Conservation (phyloP, 2,797 vertebrate species). For the Enteromius mattozi region DNA sequence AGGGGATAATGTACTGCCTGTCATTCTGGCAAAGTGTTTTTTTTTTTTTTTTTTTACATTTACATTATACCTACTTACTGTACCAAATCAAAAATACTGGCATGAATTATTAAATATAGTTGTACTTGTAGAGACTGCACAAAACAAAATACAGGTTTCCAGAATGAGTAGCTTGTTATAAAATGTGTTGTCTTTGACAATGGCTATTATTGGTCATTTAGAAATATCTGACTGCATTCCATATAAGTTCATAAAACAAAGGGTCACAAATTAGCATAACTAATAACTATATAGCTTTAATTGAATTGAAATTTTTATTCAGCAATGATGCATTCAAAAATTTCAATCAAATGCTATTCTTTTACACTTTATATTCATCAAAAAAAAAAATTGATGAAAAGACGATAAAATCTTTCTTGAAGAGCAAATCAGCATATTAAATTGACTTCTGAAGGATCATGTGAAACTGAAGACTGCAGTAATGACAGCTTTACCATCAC, state of each 20-base stretch:
- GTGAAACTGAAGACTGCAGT: too few relatives aligned
- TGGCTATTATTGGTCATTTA: not conserved
- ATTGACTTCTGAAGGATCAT: not conserved
- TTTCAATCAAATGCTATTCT: not conserved
- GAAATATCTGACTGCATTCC: not conserved
- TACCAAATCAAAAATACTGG: not conserved
- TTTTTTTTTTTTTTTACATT: not conserved
- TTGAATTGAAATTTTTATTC: not conserved
- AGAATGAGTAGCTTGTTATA: not conserved
- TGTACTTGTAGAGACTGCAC: not conserved
- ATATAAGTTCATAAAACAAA: not conserved
- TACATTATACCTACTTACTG: not conserved
- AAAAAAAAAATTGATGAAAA: not conserved
- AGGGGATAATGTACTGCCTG: not conserved
- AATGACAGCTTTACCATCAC: too few relatives aligned
- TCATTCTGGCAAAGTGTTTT: not conserved
- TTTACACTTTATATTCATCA: not conserved
- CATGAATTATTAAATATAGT: not conserved
- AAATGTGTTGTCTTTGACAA: not conserved
- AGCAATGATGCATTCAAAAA: not conserved
- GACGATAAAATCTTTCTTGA: not conserved
- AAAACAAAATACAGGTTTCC: not conserved
- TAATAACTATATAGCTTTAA: not conserved
- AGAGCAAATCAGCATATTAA: not conserved
- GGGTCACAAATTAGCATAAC: not conserved